These are phyloP conservation scores for Callospermophilus lateralis DNA, from an alignment of 2,113 vertebrate genomes.

Conservation along the genomic window DNA sequence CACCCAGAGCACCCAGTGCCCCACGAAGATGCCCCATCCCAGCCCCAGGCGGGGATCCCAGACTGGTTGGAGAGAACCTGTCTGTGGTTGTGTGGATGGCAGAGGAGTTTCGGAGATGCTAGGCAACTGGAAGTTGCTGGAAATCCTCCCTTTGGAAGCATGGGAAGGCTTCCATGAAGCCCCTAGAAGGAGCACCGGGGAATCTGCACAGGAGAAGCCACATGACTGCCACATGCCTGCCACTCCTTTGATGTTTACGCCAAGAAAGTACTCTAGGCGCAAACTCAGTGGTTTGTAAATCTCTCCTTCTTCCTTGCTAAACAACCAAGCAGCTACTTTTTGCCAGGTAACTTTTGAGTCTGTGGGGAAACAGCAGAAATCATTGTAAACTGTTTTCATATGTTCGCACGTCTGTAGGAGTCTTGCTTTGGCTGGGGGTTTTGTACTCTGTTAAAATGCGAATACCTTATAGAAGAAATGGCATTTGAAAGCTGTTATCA, in stretches of 20 bases:
- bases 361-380: constrained; percentile 38
- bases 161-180: not conserved
- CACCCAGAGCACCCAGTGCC: too few species aligned
- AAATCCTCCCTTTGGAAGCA: not conserved
- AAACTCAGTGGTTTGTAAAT: not conserved
- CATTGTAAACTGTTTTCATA: constrained; percentile 48
- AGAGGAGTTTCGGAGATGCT: not conserved
- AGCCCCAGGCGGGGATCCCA: not conserved
- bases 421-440: constrained; percentile 55
- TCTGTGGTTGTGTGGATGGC: not conserved
- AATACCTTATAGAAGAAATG: constrained; percentile 67
- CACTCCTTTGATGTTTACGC: constrained; percentile 3
- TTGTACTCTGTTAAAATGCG: constrained; percentile 70
- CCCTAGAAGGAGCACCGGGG: not conserved
- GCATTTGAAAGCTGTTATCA: constrained; percentile 62
- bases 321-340: constrained; percentile 41
- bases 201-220: not conserved
- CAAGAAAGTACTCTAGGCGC: not conserved
- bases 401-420: not conserved
- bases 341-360: constrained; percentile 21
- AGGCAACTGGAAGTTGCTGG: not conserved
- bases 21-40: not conserved
- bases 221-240: accelerated
- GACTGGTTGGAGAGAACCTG: not conserved
- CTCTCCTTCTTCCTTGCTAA: constrained; percentile 40